phyloP scores from a whole-genome alignment of 2,888 invertebrate species.

The Xylota sylvarum region DNA sequence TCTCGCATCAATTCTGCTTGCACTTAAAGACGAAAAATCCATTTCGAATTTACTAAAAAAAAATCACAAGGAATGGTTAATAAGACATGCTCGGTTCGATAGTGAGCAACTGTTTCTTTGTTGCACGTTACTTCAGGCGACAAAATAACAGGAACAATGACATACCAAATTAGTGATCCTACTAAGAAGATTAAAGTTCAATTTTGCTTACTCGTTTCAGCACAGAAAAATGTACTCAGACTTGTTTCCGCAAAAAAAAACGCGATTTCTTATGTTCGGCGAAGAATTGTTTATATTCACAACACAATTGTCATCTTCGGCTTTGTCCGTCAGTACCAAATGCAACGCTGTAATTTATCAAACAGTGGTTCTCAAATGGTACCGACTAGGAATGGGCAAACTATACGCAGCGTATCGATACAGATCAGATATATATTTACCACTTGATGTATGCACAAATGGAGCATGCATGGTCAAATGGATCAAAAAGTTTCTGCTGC shows the following conservation, averaged over 20 bases:
- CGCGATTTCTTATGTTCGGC: not conserved
- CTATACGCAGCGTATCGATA: no score
- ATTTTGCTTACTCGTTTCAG: not conserved
- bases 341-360: not conserved
- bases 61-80: not conserved
- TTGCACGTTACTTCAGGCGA: not conserved
- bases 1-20: slow-evolving; percentile 42
- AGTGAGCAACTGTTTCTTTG: slow-evolving; percentile 5
- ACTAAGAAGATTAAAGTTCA: not conserved
- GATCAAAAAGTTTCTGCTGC: no score
- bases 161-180: not conserved
- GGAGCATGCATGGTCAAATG: no score
- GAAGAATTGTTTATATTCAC: not conserved
- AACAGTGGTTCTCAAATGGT: slow-evolving; percentile 8
- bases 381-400: not conserved
- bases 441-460: no score
- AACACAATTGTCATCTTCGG: not conserved
- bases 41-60: slow-evolving; percentile 3
- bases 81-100: not conserved
- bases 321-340: not conserved
- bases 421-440: no score
- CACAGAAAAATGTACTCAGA: not conserved
- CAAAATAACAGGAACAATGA: not conserved
- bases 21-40: slow-evolving; percentile 62
- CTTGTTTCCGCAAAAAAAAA: not conserved